phyloP scores from a whole-genome alignment of 2,113 vertebrate species.

The Catharus fuscescens region DNA sequence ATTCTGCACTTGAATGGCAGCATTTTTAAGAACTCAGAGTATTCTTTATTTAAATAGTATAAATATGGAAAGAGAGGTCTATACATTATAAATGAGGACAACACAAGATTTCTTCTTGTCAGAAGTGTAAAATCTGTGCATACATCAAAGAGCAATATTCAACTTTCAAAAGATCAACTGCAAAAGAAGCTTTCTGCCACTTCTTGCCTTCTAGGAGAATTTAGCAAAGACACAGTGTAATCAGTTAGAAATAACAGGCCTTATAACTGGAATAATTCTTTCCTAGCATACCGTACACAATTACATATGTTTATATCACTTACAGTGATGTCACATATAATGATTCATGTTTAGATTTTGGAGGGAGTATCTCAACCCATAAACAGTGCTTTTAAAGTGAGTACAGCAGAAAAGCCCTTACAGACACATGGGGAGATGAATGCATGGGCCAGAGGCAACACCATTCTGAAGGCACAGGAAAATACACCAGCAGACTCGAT shows the following conservation, averaged over 20 bases:
- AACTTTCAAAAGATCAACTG: not conserved
- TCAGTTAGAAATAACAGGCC: not conserved
- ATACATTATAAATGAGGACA: not conserved
- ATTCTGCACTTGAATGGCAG: not conserved
- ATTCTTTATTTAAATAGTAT: not conserved
- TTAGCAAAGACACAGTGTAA: not conserved
- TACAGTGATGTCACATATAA: not conserved
- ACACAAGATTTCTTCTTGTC: not conserved
- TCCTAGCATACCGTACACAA: not conserved
- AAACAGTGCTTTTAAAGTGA: not conserved
- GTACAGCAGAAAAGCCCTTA: not conserved
- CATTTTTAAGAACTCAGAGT: not conserved
- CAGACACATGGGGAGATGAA: not conserved
- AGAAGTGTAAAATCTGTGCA: not conserved
- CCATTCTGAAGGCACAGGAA: not conserved
- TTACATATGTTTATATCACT: not conserved
- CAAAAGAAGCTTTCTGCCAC: not conserved
- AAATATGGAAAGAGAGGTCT: not conserved
- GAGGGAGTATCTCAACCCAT: not conserved
- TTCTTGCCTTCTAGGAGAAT: not conserved
- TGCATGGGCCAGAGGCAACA: not conserved
- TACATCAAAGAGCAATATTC: not conserved
- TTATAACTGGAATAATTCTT: not conserved
- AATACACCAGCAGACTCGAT: conserved; percentile 16
- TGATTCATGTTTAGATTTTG: conserved; percentile 13